phyloP scores from a whole-genome alignment of 2,113 vertebrate species.

The Neopipo cinnamomea region DNA sequence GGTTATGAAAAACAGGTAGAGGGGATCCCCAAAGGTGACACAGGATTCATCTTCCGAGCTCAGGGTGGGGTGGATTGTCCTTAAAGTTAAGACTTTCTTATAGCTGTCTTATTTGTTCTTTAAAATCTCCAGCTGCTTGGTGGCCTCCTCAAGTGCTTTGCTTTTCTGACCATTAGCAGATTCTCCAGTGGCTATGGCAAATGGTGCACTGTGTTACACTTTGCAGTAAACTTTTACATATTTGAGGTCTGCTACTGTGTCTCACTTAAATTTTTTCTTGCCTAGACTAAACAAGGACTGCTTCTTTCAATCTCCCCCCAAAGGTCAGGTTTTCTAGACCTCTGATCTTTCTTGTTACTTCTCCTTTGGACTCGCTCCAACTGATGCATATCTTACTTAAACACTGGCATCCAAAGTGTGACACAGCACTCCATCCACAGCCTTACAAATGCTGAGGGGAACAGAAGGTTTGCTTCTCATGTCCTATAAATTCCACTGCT shows the following conservation, averaged over 20 bases:
- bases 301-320: neutral
- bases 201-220: neutral
- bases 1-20: neutral
- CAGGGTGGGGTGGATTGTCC: neutral
- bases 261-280: neutral
- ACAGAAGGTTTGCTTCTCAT: neutral
- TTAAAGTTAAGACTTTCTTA: neutral
- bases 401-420: neutral
- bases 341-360: neutral
- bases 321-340: neutral
- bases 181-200: neutral
- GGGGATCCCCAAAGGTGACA: neutral
- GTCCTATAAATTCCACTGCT: neutral
- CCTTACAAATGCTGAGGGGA: neutral
- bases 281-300: constrained; percentile 14
- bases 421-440: neutral
- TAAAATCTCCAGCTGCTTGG: neutral
- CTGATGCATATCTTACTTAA: neutral
- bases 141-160: neutral
- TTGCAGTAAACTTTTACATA: neutral
- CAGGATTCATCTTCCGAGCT: neutral
- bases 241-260: neutral
- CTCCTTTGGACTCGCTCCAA: constrained; percentile 20
- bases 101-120: neutral
- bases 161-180: fast-evolving